Evolutionary conservation across 2,888 invertebrate species (phyloP), one percentile per base, ranked within the genome.

Genomic region (Prenolepis imparis): DNA sequence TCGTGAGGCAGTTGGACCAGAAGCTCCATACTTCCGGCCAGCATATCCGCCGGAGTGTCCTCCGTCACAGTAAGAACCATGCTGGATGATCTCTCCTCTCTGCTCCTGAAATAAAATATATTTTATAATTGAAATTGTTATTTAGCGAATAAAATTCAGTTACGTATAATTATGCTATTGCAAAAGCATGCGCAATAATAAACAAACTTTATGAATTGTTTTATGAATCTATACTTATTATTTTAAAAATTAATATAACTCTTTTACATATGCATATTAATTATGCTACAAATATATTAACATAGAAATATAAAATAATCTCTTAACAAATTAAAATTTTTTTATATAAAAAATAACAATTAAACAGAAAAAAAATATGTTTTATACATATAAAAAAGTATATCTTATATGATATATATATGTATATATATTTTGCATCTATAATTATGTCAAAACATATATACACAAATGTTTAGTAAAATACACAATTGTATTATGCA

Each of bases 1-100:
- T 93, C 94, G 61, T 90, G 92, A 44, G 97, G 97, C 87, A 97
- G 95, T 91, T 96, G 96, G 85, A 97, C 96, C 88, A 96, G 95
- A 85, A 97, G 95, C 92, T 96, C 96, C 96, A 97, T 97, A 93
- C 96, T 96, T 88, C 97, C 97, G 88, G 96, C 96, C 93, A 97
- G 95, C 96, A 96, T 96, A 94, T 97, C 97, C 84, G 96, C 96
- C 86, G 97, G 96, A 67, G 96, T 96, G 94, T 96, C 96, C 94
- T 97, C 96, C 86, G 96, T 96, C 93, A 96, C 96, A 90, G 94
- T 94, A 87, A 94, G 90, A 89, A 93, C 94, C 94, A 94, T 94
- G 89, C 91, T 93, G 86, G 93, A 92, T 90, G 92, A 91, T 70
- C 92, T 93, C 90, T 93, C 93, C 91, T 93, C 93, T 91, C 92